Percentiles rank a stretch among this genome's conserved stretches.
Evolutionary conservation across 2,888 invertebrate species (phyloP).

Genomic region (Sphecodes monilicornis): DNA sequence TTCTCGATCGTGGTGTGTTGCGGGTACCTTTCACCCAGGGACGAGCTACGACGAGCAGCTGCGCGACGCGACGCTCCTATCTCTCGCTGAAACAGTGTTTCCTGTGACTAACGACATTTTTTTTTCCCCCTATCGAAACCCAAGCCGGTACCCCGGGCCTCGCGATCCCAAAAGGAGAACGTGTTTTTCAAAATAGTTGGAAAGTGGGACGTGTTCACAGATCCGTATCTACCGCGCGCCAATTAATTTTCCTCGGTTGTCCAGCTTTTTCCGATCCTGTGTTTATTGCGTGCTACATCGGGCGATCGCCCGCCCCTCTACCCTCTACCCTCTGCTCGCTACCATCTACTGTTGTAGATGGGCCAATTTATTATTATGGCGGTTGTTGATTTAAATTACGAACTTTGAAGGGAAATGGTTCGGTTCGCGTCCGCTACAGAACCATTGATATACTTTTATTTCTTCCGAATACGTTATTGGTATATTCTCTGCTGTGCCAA

Average conservation of each 20-base stretch:
- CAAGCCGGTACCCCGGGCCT: neutral
- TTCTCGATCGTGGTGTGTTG: neutral
- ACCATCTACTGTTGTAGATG: no score
- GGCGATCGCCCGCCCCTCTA: neutral
- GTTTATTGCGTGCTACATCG: neutral
- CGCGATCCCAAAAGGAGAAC: conserved; percentile 22
- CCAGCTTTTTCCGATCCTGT: conserved; percentile 4
- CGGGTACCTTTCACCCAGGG: conserved; percentile 30
- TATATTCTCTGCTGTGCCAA: neutral
- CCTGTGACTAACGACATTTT: conserved; percentile 63
- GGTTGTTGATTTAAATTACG: conserved; percentile 2
- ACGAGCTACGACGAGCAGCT: conserved; percentile 53
- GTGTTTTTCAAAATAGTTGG: conserved; percentile 54
- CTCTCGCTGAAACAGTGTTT: conserved; percentile 48
- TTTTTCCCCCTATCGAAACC: conserved; percentile 31
- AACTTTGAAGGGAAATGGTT: neutral
- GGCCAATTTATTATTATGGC: conserved; percentile 1
- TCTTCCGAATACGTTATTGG: neutral
- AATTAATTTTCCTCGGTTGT: conserved; percentile 53
- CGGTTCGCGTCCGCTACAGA: neutral
- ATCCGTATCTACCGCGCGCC: conserved; percentile 55
- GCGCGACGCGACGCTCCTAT: conserved; percentile 30
- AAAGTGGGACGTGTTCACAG: conserved; percentile 55
- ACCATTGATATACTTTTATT: neutral
- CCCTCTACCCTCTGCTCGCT: neutral